Evolutionary conservation across 2,113 vertebrate species (phyloP).

Genomic region (Channa maculata): DNA sequence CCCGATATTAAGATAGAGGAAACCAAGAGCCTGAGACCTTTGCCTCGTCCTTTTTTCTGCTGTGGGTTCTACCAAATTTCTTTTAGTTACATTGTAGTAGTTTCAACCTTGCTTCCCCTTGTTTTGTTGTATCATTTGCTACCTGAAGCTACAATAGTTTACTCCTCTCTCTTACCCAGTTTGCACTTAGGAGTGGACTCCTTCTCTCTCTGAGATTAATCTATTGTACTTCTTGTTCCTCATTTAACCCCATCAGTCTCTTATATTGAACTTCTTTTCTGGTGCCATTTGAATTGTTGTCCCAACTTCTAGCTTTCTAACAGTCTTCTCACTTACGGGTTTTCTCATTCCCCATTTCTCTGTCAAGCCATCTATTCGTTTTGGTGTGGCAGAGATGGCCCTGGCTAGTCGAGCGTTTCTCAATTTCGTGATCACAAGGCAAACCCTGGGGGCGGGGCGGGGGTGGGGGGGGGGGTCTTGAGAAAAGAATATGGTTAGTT

Average conservation of each 20-base stretch:
- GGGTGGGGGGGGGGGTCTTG: background rate
- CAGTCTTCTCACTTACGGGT: background rate
- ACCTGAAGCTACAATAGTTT: constrained; percentile 1
- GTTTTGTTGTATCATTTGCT: background rate
- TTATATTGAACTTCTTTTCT: background rate
- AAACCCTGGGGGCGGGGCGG: background rate
- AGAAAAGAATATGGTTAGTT: constrained; percentile 7
- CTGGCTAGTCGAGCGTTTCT: constrained; percentile 30
- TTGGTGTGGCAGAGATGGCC: constrained; percentile 17
- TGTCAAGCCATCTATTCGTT: constrained; percentile 18
- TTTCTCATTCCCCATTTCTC: background rate
- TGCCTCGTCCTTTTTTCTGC: background rate
- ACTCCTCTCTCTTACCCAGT: background rate
- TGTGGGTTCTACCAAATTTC: too few species aligned
- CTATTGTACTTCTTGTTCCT: background rate
- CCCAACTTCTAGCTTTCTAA: background rate
- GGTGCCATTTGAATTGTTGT: background rate
- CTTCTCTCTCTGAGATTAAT: constrained; percentile 13
- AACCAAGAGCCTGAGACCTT: too few species aligned
- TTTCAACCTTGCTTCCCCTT: too few species aligned
- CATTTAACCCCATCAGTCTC: background rate
- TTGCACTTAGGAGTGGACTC: background rate
- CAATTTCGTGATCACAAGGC: constrained; percentile 8
- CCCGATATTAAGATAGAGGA: constrained; percentile 39
- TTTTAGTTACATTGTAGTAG: too few species aligned